Conservation (phyloP, 2,797 vertebrate species). For the Leptodactylus fallax region DNA sequence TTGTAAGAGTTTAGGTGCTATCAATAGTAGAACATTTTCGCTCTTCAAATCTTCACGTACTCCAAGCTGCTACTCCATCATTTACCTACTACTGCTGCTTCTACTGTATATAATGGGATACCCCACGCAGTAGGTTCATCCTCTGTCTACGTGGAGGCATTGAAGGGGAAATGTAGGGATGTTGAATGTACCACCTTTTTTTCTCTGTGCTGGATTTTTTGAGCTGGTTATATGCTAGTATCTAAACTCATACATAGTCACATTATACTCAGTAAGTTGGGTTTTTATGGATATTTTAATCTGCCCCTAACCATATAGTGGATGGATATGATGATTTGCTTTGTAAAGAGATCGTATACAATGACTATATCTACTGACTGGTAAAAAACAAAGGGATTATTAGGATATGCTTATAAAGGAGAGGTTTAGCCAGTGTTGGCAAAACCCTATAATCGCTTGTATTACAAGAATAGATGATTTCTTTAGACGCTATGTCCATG, state of each 20-base stretch:
- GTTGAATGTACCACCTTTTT: constrained; percentile 22
- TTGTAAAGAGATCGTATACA: background rate
- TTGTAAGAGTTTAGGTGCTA: constrained; percentile 28
- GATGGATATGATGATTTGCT: no score
- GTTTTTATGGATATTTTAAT: background rate
- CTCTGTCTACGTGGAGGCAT: background rate
- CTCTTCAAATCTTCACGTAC: background rate
- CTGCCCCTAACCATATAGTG: background rate
- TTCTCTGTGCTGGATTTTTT: background rate
- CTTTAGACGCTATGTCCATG: background rate
- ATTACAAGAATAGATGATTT: background rate
- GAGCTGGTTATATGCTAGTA: background rate
- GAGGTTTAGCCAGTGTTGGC: background rate
- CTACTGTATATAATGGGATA: constrained; percentile 26
- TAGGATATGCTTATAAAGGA: background rate
- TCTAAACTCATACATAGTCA: constrained; percentile 42
- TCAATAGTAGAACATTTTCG: background rate
- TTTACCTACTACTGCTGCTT: constrained; percentile 29
- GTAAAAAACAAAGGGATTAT: background rate
- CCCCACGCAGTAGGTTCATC: constrained; percentile 3
- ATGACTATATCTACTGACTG: background rate
- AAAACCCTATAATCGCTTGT: background rate
- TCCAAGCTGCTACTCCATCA: background rate
- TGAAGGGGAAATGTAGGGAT: background rate
- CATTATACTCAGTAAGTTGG: background rate